Evolutionary conservation across 2,113 vertebrate genomes (phyloP).

Genomic region (Coptodon rendalli): DNA sequence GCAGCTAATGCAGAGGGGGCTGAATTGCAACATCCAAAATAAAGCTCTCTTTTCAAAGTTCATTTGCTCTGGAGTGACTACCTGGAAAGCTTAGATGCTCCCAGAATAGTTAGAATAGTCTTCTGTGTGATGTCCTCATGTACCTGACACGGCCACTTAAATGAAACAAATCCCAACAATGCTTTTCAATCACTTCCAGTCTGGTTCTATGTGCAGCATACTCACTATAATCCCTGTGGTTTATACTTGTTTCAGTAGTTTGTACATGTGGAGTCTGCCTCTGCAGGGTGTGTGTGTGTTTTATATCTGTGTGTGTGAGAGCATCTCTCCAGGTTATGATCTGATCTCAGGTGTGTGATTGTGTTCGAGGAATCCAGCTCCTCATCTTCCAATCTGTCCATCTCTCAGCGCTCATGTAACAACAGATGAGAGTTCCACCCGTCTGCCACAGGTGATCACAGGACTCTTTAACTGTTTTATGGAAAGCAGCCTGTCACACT

Average conservation of each 20-base stretch:
- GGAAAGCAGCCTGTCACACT: constrained; percentile 23
- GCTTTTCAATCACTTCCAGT: background rate
- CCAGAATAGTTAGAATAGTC: background rate
- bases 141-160: background rate
- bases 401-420: constrained; percentile 54
- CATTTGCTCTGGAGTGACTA: background rate
- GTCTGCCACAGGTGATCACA: constrained; percentile 41
- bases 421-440: constrained; percentile 25
- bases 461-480: constrained; percentile 23
- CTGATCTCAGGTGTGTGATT: constrained; percentile 36
- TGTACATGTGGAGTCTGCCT: background rate
- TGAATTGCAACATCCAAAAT: background rate
- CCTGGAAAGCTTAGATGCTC: background rate
- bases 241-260: background rate
- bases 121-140: background rate
- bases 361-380: constrained; percentile 30
- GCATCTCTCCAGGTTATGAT: constrained; percentile 22
- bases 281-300: background rate
- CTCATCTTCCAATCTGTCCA: constrained; percentile 45
- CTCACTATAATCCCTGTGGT: background rate
- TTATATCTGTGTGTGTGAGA: background rate
- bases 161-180: background rate
- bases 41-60: background rate
- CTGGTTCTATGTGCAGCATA: background rate
- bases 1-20: background rate